Evolutionary conservation across 2,888 invertebrate species (phyloP).

Genomic region (Luffia ferchaultella): DNA sequence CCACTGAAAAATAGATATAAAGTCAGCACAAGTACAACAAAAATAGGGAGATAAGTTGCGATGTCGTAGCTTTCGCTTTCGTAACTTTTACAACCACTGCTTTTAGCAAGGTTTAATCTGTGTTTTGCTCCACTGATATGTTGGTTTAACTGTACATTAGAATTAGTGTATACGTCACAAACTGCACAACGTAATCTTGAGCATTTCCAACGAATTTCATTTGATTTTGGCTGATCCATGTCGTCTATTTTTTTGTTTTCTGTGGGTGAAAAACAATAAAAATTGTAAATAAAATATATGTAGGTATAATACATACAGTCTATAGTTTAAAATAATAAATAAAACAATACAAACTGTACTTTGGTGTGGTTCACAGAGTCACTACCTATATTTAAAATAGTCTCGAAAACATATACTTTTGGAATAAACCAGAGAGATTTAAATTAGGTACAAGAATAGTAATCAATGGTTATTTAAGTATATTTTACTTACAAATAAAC

Average conservation of each 20-base stretch:
- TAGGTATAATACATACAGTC: no score
- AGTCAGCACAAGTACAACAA: conserved; percentile 34
- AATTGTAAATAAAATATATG: no score
- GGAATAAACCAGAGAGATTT: no score
- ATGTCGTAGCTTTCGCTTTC: conserved; percentile 23
- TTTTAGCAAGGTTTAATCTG: conserved; percentile 25
- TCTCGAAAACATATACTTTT: no score
- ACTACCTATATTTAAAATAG: no score
- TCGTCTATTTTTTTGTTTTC: conserved; percentile 10
- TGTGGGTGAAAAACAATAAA: no score
- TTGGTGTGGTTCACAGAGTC: no score
- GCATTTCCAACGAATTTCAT: conserved; percentile 19
- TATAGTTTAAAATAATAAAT: no score
- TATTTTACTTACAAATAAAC: no score
- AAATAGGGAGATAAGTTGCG: conserved; percentile 32
- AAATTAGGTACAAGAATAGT: no score
- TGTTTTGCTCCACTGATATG: conserved; percentile 51
- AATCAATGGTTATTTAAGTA: no score
- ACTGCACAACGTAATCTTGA: conserved; percentile 37
- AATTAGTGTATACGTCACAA: conserved; percentile 48
- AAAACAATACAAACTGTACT: no score
- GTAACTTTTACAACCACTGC: conserved; percentile 22
- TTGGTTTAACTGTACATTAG: conserved; percentile 46
- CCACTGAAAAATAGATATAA: conserved; percentile 30
- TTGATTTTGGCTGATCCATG: background rate